Evolutionary conservation across 2,113 vertebrate species (phyloP).

Genomic region (Dromiciops gliroides): DNA sequence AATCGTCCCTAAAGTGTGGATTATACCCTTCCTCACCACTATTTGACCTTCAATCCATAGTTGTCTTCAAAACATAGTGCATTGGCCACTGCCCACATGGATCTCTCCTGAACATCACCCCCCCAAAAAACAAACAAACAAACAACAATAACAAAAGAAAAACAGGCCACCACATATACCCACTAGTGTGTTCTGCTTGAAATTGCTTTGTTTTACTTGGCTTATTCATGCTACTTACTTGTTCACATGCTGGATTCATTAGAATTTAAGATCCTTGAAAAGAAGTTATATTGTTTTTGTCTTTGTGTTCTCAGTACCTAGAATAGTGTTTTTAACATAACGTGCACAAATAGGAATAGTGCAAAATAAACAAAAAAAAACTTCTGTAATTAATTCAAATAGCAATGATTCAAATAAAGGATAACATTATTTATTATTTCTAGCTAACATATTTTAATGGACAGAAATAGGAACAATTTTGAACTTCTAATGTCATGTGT

Average conservation of each 20-base stretch:
- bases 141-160: too few species aligned
- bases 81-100: background rate
- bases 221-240: background rate
- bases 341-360: background rate
- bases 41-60: background rate
- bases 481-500: background rate
- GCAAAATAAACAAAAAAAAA: too few species aligned
- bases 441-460: background rate
- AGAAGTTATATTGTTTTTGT: background rate
- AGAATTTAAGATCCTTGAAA: background rate
- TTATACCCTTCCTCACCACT: background rate
- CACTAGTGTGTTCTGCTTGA: background rate
- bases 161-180: background rate
- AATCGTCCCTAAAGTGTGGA: background rate
- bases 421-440: background rate
- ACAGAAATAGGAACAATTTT: background rate
- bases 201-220: background rate
- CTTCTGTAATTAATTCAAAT: background rate
- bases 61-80: background rate
- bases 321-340: background rate
- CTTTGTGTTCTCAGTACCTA: background rate
- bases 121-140: too few species aligned
- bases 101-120: background rate
- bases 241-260: background rate
- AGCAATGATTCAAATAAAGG: background rate